Evolutionary conservation across 2,888 invertebrate genomes (phyloP).

Genomic region (Spodoptera picta): DNA sequence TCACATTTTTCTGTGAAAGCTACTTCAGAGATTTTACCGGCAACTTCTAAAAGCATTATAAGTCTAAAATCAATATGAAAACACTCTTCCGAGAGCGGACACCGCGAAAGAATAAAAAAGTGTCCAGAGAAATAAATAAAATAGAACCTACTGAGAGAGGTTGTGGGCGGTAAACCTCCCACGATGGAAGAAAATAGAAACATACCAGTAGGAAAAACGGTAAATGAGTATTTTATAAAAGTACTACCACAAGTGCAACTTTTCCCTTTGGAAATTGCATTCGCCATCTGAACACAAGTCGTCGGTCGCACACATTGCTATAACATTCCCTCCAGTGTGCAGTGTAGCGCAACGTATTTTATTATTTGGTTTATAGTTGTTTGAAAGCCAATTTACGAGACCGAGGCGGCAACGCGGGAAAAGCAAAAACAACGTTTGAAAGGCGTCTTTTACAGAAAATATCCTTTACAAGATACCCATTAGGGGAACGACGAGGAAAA

Average conservation of each 20-base stretch:
- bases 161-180: slow-evolving; percentile 19
- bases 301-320: slow-evolving; percentile 47
- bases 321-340: slow-evolving; percentile 51
- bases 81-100: slow-evolving; percentile 6
- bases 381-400: slow-evolving; percentile 71
- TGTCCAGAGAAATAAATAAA: slow-evolving; percentile 3
- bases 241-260: slow-evolving; percentile 15
- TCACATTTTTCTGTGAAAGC: background rate
- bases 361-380: slow-evolving; percentile 67
- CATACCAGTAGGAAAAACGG: slow-evolving; percentile 6
- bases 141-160: slow-evolving; percentile 2
- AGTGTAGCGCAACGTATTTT: slow-evolving; percentile 54
- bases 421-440: slow-evolving; percentile 68
- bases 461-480: slow-evolving; percentile 67
- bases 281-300: slow-evolving; percentile 29
- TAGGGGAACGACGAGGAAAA: slow-evolving; percentile 61
- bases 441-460: slow-evolving; percentile 63
- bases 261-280: slow-evolving; percentile 45
- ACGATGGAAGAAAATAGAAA: slow-evolving; percentile 14
- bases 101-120: slow-evolving; percentile 23
- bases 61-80: slow-evolving; percentile 38
- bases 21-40: slow-evolving; percentile 6
- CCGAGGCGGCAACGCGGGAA: slow-evolving; percentile 57
- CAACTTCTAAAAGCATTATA: slow-evolving; percentile 17
- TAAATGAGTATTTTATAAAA: slow-evolving; percentile 32